phyloP scores from a whole-genome alignment of 1,140 invertebrate genomes.

The Micrasema longulum region DNA sequence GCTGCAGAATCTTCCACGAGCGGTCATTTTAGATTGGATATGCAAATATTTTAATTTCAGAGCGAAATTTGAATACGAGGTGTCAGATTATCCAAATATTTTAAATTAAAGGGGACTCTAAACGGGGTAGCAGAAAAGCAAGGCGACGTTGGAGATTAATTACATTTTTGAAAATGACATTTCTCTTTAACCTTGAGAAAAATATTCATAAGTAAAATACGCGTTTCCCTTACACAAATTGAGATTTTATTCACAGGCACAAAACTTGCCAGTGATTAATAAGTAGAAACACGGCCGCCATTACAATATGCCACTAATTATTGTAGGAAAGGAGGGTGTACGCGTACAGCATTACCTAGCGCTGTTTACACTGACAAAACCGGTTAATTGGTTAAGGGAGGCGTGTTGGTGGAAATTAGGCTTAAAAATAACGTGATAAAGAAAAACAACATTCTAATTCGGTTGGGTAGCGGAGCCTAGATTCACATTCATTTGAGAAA shows the following conservation, averaged over 20 bases:
- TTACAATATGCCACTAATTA: constrained; percentile 14
- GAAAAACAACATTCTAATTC: too few species aligned
- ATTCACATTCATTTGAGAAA: too few species aligned
- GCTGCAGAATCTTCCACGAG: constrained; percentile 6
- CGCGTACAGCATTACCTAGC: constrained; percentile 1
- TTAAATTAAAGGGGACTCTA: not conserved
- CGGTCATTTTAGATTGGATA: constrained; percentile 7
- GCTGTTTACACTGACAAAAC: constrained; percentile 19
- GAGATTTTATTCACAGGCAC: not conserved
- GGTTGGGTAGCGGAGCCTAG: too few species aligned
- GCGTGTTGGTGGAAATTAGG: not conserved
- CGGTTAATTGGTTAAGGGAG: constrained; percentile 8
- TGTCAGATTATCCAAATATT: not conserved
- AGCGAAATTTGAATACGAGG: constrained; percentile 1
- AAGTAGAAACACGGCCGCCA: constrained; percentile 6
- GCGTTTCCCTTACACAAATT: not conserved
- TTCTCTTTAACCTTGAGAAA: too few species aligned
- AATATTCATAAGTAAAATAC: constrained; percentile 2
- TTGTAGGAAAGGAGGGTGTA: not conserved
- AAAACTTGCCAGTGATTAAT: constrained; percentile 20
- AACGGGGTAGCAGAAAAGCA: too few species aligned
- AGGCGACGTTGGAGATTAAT: too few species aligned
- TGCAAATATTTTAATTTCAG: constrained; percentile 21
- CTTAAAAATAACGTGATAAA: too few species aligned
- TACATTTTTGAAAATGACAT: too few species aligned